Evolutionary conservation across 2,888 invertebrate species (phyloP), one percentile per base, ranked within the genome.

Genomic region (Acronicta alni): DNA sequence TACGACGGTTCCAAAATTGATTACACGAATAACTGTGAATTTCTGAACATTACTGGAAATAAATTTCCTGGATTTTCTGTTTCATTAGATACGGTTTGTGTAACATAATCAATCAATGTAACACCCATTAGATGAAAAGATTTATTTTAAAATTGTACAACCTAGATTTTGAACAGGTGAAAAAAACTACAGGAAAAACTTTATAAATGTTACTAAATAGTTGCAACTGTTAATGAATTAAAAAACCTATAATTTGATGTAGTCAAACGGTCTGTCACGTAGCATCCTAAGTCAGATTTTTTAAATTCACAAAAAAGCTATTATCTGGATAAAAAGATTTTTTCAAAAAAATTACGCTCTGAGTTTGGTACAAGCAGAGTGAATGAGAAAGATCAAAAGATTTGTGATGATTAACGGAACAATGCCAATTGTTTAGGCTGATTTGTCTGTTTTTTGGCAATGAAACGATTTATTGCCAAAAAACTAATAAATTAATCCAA

Each of bases 231-330:
- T 67, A 77, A 74, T 67, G 64, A 60, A 67, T 74, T 69, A 30
- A 64, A 54, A 73, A 51, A 69, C 10, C 39, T 47, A 47, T 73
- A 67, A 67, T 61, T 75, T 57, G 48, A 66, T 77, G 38, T 66
- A 49, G 46, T 32, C 16, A 53, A 47, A 54, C 56, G 59, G 57
- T 49, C 56, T 60, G 59, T 60, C 67, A 67, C 63, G 78, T 77
- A 75, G 76, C 47, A 43, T 51, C n/a, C 39, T 41, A 20, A 57
- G 37, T 35, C 16, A 45, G 53, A 54, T 54, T 56, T 44, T 39
- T 57, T 48, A 52, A n/a, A 51, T 58, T 49, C 23, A 67, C 56
- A 80, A 81, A 77, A 80, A 81, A 72, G 51, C 75, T 68, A 74
- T 76, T 76, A 75, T 66, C 59, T 64, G 59, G 57, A 37, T 65